Evolutionary conservation across 2,888 invertebrate species (phyloP).

Genomic region (Leucoma salicis): DNA sequence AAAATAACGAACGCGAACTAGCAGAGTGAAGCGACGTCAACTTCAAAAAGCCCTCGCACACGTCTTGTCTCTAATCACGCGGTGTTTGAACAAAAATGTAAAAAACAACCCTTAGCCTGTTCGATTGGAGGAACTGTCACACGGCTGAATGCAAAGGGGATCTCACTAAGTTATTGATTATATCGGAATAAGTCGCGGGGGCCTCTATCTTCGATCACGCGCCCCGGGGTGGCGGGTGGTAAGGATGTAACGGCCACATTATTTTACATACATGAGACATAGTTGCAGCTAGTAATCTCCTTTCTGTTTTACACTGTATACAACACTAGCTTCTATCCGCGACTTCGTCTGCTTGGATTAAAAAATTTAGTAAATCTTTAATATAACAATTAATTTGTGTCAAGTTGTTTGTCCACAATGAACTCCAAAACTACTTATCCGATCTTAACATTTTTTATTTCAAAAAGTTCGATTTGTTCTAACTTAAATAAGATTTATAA

Average conservation of each 20-base stretch:
- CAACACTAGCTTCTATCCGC: no score
- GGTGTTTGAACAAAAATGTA: conserved; percentile 76
- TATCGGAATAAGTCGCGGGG: conserved; percentile 80
- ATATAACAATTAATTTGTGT: no score
- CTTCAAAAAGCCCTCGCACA: conserved; percentile 64
- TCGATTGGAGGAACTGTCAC: conserved; percentile 79
- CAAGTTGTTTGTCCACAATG: no score
- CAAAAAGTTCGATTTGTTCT: no score
- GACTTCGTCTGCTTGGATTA: no score
- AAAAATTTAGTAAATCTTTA: no score
- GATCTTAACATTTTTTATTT: no score
- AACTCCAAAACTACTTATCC: no score
- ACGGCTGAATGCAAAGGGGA: conserved; percentile 81
- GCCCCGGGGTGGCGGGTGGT: conserved; percentile 46
- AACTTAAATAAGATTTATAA: no score
- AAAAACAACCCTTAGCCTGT: conserved; percentile 62
- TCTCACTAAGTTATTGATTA: conserved; percentile 83
- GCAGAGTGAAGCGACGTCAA: conserved; percentile 64
- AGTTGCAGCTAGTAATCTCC: conserved; percentile 71
- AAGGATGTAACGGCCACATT: conserved; percentile 78
- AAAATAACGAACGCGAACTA: conserved; percentile 48
- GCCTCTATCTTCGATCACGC: conserved; percentile 46
- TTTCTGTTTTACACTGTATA: conserved; percentile 39
- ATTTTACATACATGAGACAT: conserved; percentile 81
- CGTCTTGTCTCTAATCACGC: conserved; percentile 72